A percentile compares a stretch with the other conserved stretches of the same genome.
Evolutionary conservation across 2,113 vertebrate species (phyloP).

Genomic region (Anguilla japonica): DNA sequence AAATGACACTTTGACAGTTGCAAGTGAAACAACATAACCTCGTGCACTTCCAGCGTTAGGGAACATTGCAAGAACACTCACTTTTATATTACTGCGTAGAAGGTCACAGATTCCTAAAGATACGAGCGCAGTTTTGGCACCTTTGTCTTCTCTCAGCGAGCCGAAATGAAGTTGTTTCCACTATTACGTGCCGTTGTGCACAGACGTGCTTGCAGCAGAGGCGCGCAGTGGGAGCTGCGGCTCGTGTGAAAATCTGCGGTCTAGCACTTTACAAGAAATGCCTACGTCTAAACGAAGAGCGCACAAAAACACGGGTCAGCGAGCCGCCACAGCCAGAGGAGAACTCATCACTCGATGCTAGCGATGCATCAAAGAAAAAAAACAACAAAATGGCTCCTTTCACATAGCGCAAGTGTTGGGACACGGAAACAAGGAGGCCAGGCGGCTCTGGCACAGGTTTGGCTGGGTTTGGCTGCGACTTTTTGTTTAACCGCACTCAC

Average conservation of each 20-base stretch:
- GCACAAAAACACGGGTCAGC: constrained; percentile 4
- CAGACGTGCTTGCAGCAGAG: constrained; percentile 66
- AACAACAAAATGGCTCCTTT: not conserved
- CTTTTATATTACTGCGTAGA: not conserved
- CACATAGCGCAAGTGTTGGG: not conserved
- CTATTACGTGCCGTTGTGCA: constrained; percentile 58
- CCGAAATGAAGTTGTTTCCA: constrained; percentile 3
- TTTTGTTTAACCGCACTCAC: constrained; percentile 22
- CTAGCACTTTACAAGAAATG: constrained; percentile 51
- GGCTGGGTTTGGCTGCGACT: not conserved
- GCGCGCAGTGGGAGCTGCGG: constrained; percentile 69
- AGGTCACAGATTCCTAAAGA: not conserved
- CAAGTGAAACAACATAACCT: not conserved
- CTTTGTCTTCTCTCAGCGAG: no score
- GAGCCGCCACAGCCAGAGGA: not conserved
- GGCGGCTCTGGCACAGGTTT: not conserved
- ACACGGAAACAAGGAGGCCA: not conserved
- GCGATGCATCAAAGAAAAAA: not conserved
- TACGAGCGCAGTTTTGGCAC: not conserved
- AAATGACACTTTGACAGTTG: not conserved
- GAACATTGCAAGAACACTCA: not conserved
- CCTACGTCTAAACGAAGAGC: constrained; percentile 11
- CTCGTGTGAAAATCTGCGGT: constrained; percentile 69
- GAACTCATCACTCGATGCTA: not conserved
- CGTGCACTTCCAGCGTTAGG: not conserved